phyloP scores from a whole-genome alignment of 1,140 invertebrate species.

The Panulirus ornatus region DNA sequence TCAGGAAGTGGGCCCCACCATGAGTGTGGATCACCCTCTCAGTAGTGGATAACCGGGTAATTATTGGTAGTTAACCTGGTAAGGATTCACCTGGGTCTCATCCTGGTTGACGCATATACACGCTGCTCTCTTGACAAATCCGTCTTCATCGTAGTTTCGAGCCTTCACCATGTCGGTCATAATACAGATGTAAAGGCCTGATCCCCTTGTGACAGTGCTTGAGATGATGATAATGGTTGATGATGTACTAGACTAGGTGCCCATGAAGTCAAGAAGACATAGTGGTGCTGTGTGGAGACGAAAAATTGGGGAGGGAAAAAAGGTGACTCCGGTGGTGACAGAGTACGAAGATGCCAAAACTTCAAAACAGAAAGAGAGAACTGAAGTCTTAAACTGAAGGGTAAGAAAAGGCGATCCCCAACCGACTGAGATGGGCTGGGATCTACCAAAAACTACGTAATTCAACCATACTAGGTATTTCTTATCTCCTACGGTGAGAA shows the following conservation, averaged over 20 bases:
- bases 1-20: no score
- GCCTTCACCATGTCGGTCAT: conserved; percentile 48
- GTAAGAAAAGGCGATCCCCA: no score
- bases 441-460: no score
- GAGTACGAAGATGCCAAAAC: no score
- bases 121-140: conserved; percentile 52
- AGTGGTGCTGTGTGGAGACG: not conserved
- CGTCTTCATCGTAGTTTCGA: conserved; percentile 55
- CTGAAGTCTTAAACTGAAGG: no score
- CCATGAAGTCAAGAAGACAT: not conserved
- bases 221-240: not conserved
- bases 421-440: no score
- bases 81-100: conserved; percentile 39
- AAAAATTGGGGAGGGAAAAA: not conserved
- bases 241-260: not conserved
- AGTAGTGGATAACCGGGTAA: no score
- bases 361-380: no score
- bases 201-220: not conserved
- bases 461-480: no score
- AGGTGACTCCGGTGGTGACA: not conserved
- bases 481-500: no score
- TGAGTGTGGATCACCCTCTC: no score
- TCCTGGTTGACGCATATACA: conserved; percentile 58
- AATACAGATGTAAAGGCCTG: not conserved
- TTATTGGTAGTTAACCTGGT: no score